Evolutionary conservation across 2,888 invertebrate species (phyloP).

Genomic region (Arge pagana): DNA sequence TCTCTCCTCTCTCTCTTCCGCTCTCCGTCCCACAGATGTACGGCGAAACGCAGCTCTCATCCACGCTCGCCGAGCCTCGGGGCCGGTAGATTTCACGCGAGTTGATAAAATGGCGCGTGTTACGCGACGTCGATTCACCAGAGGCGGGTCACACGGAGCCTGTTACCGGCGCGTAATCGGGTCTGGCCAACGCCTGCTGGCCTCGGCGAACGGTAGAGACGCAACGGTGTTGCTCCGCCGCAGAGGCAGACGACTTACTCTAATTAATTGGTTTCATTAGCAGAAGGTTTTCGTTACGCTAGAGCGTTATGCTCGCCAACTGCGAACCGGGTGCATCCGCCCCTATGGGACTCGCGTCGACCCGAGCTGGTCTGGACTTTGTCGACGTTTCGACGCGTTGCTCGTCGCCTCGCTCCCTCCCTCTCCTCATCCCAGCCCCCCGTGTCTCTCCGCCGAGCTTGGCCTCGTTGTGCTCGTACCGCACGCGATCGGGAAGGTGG

Average conservation of each 20-base stretch:
- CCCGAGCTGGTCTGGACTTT: constrained; percentile 19
- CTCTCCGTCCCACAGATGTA: constrained; percentile 15
- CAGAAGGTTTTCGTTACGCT: constrained; percentile 17
- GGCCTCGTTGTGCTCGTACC: no score
- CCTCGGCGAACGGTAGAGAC: constrained; percentile 4
- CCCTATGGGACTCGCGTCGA: constrained; percentile 15
- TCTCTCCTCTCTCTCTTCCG: constrained; percentile 26
- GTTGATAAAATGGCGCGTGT: constrained; percentile 17
- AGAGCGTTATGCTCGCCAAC: constrained; percentile 8
- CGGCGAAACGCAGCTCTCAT: constrained; percentile 19
- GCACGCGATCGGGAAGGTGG: no score
- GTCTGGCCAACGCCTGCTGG: no score
- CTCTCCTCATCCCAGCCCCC: background rate
- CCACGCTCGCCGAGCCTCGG: constrained; percentile 11
- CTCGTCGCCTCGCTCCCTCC: background rate
- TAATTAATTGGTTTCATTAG: constrained; percentile 20
- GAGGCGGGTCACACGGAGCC: no score
- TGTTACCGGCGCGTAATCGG: no score
- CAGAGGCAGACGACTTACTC: constrained; percentile 4
- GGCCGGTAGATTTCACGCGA: constrained; percentile 15
- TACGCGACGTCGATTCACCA: no score
- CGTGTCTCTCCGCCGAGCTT: background rate
- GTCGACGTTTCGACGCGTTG: constrained; percentile 8
- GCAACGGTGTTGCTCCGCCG: background rate
- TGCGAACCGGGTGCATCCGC: constrained; percentile 14